Percentiles rank a stretch among this genome's conserved stretches.
phyloP scores from a whole-genome alignment of 1,140 invertebrate species.

The Drosophila ficusphila region DNA sequence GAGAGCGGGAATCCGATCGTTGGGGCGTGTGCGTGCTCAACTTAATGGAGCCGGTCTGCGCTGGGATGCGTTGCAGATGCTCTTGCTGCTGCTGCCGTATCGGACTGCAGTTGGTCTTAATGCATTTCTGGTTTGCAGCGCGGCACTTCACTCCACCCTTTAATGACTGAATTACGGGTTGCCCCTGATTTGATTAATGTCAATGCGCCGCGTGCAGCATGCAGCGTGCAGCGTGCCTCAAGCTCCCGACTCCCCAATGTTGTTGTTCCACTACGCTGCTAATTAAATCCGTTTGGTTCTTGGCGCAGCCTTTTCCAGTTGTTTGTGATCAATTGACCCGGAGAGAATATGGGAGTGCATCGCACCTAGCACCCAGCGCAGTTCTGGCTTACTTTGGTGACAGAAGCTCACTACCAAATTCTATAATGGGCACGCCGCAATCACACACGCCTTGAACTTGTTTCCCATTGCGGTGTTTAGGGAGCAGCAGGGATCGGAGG shows the following conservation, averaged over 20 bases:
- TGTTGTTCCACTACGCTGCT: constrained; percentile 52
- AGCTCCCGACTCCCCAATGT: constrained; percentile 14
- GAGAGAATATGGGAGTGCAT: background rate
- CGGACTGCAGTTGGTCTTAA: constrained; percentile 40
- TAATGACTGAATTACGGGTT: constrained; percentile 71
- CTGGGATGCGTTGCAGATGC: constrained; percentile 44
- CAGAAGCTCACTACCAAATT: background rate
- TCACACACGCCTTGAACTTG: constrained; percentile 36
- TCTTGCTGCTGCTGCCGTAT: background rate
- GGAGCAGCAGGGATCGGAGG: background rate
- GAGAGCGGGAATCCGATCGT: constrained; percentile 39
- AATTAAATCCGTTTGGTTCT: constrained; percentile 40
- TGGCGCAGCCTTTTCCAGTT: constrained; percentile 12
- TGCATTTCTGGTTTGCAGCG: constrained; percentile 61
- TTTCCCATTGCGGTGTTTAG: background rate
- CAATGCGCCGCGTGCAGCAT: constrained; percentile 31
- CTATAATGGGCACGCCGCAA: background rate
- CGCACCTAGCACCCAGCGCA: background rate
- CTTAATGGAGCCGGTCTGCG: constrained; percentile 53
- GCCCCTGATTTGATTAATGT: constrained; percentile 60
- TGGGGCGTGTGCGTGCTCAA: constrained; percentile 70
- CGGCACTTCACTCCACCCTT: constrained; percentile 55
- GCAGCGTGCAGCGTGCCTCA: constrained; percentile 12
- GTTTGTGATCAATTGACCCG: constrained; percentile 13
- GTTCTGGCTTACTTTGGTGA: background rate